phyloP scores from a whole-genome alignment of 2,797 vertebrate species.

The Denticeps clupeoides region DNA sequence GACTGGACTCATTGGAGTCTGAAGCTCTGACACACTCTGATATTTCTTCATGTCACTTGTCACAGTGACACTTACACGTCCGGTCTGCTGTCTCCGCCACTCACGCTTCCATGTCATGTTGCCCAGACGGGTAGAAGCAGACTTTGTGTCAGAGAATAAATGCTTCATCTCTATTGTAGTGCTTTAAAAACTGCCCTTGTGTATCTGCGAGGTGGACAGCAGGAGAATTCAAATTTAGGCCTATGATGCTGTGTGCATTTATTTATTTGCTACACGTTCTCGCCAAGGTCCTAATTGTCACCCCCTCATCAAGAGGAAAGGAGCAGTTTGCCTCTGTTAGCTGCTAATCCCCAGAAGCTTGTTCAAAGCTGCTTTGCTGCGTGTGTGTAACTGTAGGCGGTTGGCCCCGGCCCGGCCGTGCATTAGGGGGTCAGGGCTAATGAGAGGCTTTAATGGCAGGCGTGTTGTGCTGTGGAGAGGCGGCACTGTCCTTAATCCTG shows the following conservation, averaged over 20 bases:
- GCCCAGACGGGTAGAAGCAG: no score
- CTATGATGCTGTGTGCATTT: no score
- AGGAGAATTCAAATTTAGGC: no score
- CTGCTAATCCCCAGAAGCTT: slow-evolving; percentile 40
- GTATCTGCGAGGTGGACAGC: neutral
- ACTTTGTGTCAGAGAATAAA: slow-evolving; percentile 34
- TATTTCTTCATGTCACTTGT: slow-evolving; percentile 16
- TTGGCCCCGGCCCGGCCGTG: slow-evolving; percentile 19
- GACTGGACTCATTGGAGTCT: no score
- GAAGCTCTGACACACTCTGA: neutral
- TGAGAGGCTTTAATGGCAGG: slow-evolving; percentile 35
- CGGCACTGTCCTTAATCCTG: slow-evolving; percentile 12
- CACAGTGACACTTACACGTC: slow-evolving; percentile 25
- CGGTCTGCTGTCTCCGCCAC: slow-evolving; percentile 28
- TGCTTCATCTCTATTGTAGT: slow-evolving; percentile 34
- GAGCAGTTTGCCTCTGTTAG: no score
- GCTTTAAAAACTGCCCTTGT: slow-evolving; percentile 21
- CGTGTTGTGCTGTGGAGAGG: slow-evolving; percentile 26
- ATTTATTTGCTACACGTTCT: no score
- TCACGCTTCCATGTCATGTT: no score
- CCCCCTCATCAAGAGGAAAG: no score
- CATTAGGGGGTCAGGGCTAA: slow-evolving; percentile 35
- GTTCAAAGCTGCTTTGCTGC: slow-evolving; percentile 32
- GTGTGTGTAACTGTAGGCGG: slow-evolving; percentile 23
- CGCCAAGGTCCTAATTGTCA: no score